Base-by-base conservation (phyloP, 2,888 invertebrate species). In the Drosophila subquinaria region DNA sequence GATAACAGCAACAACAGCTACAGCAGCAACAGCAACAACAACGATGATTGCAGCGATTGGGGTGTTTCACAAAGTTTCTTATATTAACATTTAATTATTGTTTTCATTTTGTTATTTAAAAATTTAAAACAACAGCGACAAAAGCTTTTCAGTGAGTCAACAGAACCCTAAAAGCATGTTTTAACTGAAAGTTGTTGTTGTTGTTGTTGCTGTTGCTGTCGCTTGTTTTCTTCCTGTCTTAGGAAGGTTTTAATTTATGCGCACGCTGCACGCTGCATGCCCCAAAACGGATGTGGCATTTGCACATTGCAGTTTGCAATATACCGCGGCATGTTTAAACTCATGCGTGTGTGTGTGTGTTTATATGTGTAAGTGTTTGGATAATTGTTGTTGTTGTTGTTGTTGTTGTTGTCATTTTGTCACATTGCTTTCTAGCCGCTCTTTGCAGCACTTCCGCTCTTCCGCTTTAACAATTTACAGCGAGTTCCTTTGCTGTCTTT, bases 251-350 rank as follows among this genome's bases (percentile, higher is more conserved):
- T 78, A 81, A 87, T 81, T 78, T 87, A 83, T 83, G 77, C 83
- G 60, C 65, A 64, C 57, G 75, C 64, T 52, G 60, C 65, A 64
- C 57, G 75, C 64, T 52, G 66, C 71, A 73, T 76, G 76, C 69
- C 83, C 78, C 80, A 68, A 80, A 83, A 87, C 82, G 83, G 83
- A 83, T 80, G 80, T 87, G 56, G 50, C 63, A 79, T 79, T 69
- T 69, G 79, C 65, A 73, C 67, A 66, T 67, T 36, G 62, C 61
- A 51, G 50, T 23, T 43, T 35, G 61, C 61, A 53, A 53, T 52
- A 23, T 51, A 45, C 11, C 30, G 57, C 45, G n/a, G 42, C 53
- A 38, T 67, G 55, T 68, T 59, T 65, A 52, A 38, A 20, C 27
- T 5, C 5, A 6, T 27, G 23, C 27, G 6, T 33, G 6, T 33